These are phyloP conservation scores for Keiferia lycopersicella DNA, from an alignment of 2,888 invertebrate species.

Conservation along the genomic window DNA sequence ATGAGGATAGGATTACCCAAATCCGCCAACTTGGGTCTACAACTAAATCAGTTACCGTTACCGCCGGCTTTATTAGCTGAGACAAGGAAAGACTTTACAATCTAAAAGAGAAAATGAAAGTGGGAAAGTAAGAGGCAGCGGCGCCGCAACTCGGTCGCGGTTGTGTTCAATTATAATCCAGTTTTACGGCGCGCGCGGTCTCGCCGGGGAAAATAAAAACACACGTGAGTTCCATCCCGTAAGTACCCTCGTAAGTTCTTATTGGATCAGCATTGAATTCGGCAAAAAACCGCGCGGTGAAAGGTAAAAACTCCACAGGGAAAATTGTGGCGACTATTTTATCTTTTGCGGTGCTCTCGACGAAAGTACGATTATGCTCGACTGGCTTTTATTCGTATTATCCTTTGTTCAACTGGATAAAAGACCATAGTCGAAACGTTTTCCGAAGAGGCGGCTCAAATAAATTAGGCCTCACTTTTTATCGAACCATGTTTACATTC, in stretches of 20 bases:
- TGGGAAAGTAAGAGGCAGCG: constrained; percentile 14
- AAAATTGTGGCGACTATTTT: constrained; percentile 69
- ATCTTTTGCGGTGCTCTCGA: constrained; percentile 60
- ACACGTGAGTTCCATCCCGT: constrained; percentile 37
- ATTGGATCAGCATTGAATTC: constrained; percentile 67
- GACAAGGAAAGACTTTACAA: constrained; percentile 36
- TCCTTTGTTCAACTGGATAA: constrained; percentile 72
- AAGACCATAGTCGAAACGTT: constrained; percentile 65
- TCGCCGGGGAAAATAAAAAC: constrained; percentile 44
- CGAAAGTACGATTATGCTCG: constrained; percentile 67
- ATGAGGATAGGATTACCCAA: constrained; percentile 68
- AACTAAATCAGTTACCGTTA: constrained; percentile 62
- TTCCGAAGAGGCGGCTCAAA: constrained; percentile 65
- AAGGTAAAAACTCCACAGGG: constrained; percentile 63
- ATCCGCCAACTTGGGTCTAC: constrained; percentile 55
- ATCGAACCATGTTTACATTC: constrained; percentile 60
- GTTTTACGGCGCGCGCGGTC: constrained; percentile 33
- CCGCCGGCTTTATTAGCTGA: constrained; percentile 40
- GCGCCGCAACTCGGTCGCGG: constrained; percentile 21
- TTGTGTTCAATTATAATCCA: constrained; percentile 33
- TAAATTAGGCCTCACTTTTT: constrained; percentile 70
- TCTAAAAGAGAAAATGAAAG: constrained; percentile 27
- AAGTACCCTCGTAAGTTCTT: constrained; percentile 63
- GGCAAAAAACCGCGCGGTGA: constrained; percentile 51
- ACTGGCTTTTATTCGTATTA: constrained; percentile 72